Conservation (phyloP, 2,888 invertebrate genomes). For the Sthenelais limicola region DNA sequence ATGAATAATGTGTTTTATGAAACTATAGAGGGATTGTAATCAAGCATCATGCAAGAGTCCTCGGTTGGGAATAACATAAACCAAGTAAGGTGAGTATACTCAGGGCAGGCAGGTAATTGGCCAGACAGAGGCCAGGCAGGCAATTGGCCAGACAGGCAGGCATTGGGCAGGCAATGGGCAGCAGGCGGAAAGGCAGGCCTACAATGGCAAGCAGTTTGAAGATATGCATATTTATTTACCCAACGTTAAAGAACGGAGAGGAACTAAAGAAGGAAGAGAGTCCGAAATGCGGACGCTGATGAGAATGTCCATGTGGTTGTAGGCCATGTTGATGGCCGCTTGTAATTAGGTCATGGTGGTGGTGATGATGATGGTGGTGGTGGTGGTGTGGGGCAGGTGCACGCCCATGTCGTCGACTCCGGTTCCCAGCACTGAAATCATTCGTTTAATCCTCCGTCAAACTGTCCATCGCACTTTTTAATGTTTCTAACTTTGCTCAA, state of each 20-base stretch:
- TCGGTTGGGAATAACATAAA: no score
- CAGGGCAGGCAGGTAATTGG: no score
- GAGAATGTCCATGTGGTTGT: slow-evolving; percentile 8
- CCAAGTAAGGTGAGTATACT: no score
- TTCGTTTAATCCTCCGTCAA: no score
- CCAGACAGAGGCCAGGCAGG: not conserved
- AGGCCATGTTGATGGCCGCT: slow-evolving; percentile 19
- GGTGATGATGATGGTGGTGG: slow-evolving; percentile 32
- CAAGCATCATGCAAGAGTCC: no score
- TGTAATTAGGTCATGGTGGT: slow-evolving; percentile 11
- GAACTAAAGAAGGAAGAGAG: slow-evolving; percentile 41
- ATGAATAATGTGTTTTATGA: no score
- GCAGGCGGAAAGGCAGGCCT: slow-evolving; percentile 11
- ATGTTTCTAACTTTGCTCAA: no score
- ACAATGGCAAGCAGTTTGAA: no score
- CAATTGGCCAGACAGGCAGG: not conserved
- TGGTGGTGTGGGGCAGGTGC: slow-evolving; percentile 32
- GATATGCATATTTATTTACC: slow-evolving; percentile 42
- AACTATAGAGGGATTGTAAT: no score
- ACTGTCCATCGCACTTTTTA: no score
- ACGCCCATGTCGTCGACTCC: slow-evolving; percentile 19
- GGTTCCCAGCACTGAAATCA: slow-evolving; percentile 23
- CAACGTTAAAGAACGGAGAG: slow-evolving; percentile 41
- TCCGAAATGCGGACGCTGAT: slow-evolving; percentile 36
- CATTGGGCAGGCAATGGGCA: not conserved